phyloP scores from a whole-genome alignment of 2,797 vertebrate genomes.

The Sebastiscus tertius region DNA sequence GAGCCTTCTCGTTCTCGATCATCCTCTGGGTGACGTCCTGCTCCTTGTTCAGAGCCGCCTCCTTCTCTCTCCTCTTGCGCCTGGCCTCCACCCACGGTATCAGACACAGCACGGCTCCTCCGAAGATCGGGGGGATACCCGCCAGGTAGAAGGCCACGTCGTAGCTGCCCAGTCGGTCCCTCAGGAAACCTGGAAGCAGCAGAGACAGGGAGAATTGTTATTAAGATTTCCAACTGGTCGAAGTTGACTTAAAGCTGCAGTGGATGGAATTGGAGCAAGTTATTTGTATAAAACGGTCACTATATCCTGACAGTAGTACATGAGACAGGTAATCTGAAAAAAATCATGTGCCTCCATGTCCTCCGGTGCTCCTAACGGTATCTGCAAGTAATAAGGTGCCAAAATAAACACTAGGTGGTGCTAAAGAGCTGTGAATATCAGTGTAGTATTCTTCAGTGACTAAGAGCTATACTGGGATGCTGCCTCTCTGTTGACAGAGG shows the following conservation, averaged over 20 bases:
- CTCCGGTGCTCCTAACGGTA: too few relatives aligned
- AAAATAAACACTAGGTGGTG: conserved; percentile 40
- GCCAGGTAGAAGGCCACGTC: conserved; percentile 94
- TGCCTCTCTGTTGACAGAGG: neutral
- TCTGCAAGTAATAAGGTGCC: neutral
- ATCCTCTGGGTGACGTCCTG: conserved; percentile 84
- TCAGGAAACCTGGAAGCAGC: conserved; percentile 85
- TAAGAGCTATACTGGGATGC: neutral
- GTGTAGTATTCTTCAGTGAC: neutral
- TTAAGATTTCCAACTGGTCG: neutral
- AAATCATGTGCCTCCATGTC: too few relatives aligned
- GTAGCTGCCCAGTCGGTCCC: conserved; percentile 87
- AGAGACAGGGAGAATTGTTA: neutral
- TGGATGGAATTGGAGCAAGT: too few relatives aligned
- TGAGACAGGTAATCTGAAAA: too few relatives aligned
- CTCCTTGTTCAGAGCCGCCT: conserved; percentile 38
- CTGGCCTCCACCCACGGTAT: conserved; percentile 92
- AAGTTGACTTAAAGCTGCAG: neutral
- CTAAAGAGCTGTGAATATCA: neutral
- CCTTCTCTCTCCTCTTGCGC: conserved; percentile 67
- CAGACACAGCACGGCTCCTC: conserved; percentile 89
- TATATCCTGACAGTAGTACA: too few relatives aligned
- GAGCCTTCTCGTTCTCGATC: conserved; percentile 77
- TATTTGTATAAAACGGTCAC: too few relatives aligned
- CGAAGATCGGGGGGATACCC: conserved; percentile 92